Evolutionary conservation across 2,888 invertebrate genomes (phyloP), one percentile per base, ranked within the genome.

Genomic region (Nymphalis polychloros): DNA sequence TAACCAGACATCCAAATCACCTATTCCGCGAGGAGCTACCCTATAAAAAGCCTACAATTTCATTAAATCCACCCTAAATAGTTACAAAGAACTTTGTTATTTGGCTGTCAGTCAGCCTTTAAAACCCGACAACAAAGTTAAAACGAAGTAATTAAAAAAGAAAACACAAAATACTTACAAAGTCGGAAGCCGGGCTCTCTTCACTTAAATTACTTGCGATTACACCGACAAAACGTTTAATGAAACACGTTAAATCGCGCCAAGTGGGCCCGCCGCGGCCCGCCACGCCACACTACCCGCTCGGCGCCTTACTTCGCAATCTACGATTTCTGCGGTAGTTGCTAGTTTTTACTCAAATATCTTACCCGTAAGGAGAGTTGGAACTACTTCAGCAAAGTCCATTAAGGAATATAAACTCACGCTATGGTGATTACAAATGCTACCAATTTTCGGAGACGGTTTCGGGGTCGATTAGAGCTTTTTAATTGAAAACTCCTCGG

Each of bases 131-230:
- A 90, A 90, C 91, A 89, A 92, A 92, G 91, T 92, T 92, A 88
- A 90, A 92, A 92, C 91, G 89, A 92, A 90, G 91, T 92, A 92
- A 92, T 91, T 92, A 92, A 92, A 92, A 92, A 92, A 91, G 91
- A 91, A 91, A 92, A 91, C 90, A 90, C 90, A 92, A 90, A 92
- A 92, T 92, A 90, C 91, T 92, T 90, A 90, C 89, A 89, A 91
- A 92, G 90, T 92, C 90, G 90, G 92, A 91, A 91, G 90, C 90
- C 86, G 86, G 87, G 87, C 89, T 89, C 90, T 91, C 92, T 91
- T 90, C 91, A 90, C 88, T 92, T 91, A 92, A 92, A 92, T 92
- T 90, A 92, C 91, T 92, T 85, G 90, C 90, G 91, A 92, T 92
- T 92, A 92, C 89, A 90, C 92, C 91, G 89, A 90, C 92, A 90